Percentiles rank a stretch among this genome's conserved stretches.
Conservation (phyloP, 2,797 vertebrate species). For the Falco biarmicus region DNA sequence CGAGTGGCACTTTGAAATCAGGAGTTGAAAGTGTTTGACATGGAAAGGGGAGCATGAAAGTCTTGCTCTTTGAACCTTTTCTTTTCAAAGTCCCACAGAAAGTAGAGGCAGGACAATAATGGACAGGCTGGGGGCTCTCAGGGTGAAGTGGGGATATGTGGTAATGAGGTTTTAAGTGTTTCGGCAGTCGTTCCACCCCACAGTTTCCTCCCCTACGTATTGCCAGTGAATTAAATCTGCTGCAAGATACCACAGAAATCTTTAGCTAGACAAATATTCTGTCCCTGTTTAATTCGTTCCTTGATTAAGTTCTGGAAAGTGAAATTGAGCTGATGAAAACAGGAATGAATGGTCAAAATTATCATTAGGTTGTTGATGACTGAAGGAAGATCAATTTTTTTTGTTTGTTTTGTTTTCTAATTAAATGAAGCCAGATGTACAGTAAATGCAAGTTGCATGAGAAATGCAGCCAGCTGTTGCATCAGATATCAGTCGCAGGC, state of each 20-base stretch:
- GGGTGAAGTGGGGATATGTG: constrained; percentile 56
- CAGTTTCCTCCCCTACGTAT: neutral
- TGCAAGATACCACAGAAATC: constrained; percentile 1
- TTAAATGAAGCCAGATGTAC: constrained; percentile 40
- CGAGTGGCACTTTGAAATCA: constrained; percentile 90
- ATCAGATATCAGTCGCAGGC: neutral
- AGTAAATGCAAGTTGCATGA: constrained; percentile 31
- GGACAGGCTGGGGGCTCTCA: constrained; percentile 67
- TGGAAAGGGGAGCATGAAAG: constrained; percentile 87
- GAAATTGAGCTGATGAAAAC: neutral
- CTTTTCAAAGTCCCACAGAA: constrained; percentile 82
- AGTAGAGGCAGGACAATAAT: constrained; percentile 80
- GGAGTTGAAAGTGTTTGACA: constrained; percentile 89
- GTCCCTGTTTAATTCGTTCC: neutral
- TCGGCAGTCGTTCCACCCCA: neutral
- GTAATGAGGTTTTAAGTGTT: constrained; percentile 75
- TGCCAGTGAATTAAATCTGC: constrained; percentile 43
- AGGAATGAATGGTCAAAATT: neutral
- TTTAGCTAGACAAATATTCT: neutral
- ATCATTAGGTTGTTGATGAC: neutral
- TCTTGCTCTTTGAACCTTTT: constrained; percentile 89
- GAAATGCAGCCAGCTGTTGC: constrained; percentile 60
- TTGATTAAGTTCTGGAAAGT: neutral
- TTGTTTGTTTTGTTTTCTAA: constrained; percentile 13
- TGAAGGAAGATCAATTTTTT: neutral